Evolutionary conservation across 2,113 vertebrate genomes (phyloP), one percentile per base, ranked within the genome.

Genomic region (Anser brachyrhynchus): DNA sequence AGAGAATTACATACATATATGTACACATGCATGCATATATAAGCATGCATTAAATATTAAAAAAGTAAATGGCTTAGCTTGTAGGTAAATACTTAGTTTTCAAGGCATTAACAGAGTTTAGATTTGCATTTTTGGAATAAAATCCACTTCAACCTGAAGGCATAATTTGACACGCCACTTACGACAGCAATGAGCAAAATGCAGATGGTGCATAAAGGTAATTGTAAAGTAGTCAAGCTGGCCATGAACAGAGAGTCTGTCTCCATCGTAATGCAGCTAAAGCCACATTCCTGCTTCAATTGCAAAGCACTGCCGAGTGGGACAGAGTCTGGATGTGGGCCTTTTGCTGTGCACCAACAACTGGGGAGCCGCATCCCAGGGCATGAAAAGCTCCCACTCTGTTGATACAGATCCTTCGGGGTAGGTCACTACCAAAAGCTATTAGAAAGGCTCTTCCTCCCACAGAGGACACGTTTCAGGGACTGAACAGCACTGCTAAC

Each of bases 391-490:
- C 25, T 18, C 49, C 25, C 43, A 7, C 31, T 11, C 25, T 10
- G 23, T 3, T 22, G 35, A 58, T 54, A 20, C 10, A 9, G 46
- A 10, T 11, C 29, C 65, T n/a, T 22, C 1, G 35, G 31, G 25
- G 5, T 17, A 26, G 26, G 28, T 37, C 13, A 23, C 35, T 71
- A 22, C 9, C 39, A 29, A n/a, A 25, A 57, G 21, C 25, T 75
- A 8, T 37, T 5, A 21, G 37, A 23, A 4, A 6, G 19, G 6
- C 9, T 57, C 7, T 16, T 66, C 33, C 44, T 61, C 23, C 46
- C 6, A 9, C 1, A 21, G 7, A 23, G 9, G 2, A 5, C 15
- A 2, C 0, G 0, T 2, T 19, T 9, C 43, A 10, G 28, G 0
- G 44, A 28, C 49, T 31, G 75, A 54, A 37, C 1, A 0, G 43